Base-by-base conservation (phyloP, 2,888 invertebrate genomes). In the Aleiodes testaceus region DNA sequence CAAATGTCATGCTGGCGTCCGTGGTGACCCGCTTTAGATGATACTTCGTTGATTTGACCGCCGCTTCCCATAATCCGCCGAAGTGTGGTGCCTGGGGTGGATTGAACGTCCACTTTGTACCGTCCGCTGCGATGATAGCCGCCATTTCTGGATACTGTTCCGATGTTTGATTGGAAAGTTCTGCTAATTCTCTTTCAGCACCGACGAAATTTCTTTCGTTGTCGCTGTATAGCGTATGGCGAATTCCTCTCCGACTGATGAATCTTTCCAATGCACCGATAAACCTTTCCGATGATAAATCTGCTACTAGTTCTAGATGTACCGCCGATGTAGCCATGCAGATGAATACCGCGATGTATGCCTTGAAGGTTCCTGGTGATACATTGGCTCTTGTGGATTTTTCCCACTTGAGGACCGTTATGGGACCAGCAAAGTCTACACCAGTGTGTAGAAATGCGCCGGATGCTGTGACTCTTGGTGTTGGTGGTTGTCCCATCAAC, bases 1-100 rank as follows among this genome's bases (percentile, higher is more conserved):
- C 80, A 42, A 66, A 78, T 1, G 79, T 80, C 12, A 82, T 45
- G 7, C 55, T 67, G 4, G 59, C 5, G 9, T 73, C 73, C 0
- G 78, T 76, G 1, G 76, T 66, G 45, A 14, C 3, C 45, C 45
- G 45, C 2, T n/a, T 14, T 3, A 45, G 7, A 11, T 45, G 45
- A 45, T 30, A 36, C n/a, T 26, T 22, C 30, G 36, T 16, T 0
- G 59, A 59, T 59, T 59, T 36, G 0, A 59, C 59, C 1, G 59
- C 59, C 20, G 76, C 75, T 61, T 84, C 82, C 79, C 79, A 81
- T 4, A 79, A 66, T 0, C 82, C 82, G 2, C 80, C 80, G 22
- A 79, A 76, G 61, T 81, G 76, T 3, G 80, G 79, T 2, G 78
- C 74, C 16, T 59, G 63, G 2, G 79, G 74, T 9, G 81, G 78